Evolutionary conservation across 2,797 vertebrate species (phyloP), one percentile per base, ranked within the genome.

Genomic region (Aplochiton taeniatus): DNA sequence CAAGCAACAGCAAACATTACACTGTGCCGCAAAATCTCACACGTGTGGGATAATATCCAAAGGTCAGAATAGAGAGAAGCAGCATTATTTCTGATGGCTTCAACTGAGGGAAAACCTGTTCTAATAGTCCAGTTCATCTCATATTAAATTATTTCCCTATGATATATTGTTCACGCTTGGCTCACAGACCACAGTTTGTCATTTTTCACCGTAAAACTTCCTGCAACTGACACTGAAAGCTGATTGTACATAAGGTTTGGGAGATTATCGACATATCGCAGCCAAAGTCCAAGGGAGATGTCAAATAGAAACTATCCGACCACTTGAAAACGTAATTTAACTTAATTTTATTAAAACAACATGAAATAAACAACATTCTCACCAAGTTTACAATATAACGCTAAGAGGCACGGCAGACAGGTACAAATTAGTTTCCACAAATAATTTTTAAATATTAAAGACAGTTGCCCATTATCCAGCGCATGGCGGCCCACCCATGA

Each of bases 331-430:
- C 80, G 49, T 44, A 88, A 93, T 94, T 96, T 95, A 95, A 96
- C 94, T 98, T 96, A 95, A 88, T 76, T 95, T 97, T 96, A 97
- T 96, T 97, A 98, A 97, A 98, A 96, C 93, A 78, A 72, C 60
- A 89, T 79, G 90, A 90, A 92, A 94, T 93, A 93, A 92, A 92
- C 91, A 91, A 92, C 86, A 87, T 90, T 84, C 82, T 86, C 87
- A 85, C 82, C 75, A 73, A 76, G 87, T 91, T 94, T 91, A 94
- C 91, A 92, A 92, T 91, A 93, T 88, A 87, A 90, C 82, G 84
- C 91, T 93, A 92, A 90, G 88, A 91, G 88, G 93, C 91, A 90
- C 86, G 91, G 90, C 90, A 92, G 80, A 88, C 72, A 82, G 83
- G 84, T 45, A 84, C 72, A 79, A 89, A 85, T 88, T 82, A 85